A percentile compares a stretch with the other conserved stretches of the same genome.
Evolutionary conservation across 2,797 vertebrate genomes (phyloP).

Genomic region (Sorex maritimensis): DNA sequence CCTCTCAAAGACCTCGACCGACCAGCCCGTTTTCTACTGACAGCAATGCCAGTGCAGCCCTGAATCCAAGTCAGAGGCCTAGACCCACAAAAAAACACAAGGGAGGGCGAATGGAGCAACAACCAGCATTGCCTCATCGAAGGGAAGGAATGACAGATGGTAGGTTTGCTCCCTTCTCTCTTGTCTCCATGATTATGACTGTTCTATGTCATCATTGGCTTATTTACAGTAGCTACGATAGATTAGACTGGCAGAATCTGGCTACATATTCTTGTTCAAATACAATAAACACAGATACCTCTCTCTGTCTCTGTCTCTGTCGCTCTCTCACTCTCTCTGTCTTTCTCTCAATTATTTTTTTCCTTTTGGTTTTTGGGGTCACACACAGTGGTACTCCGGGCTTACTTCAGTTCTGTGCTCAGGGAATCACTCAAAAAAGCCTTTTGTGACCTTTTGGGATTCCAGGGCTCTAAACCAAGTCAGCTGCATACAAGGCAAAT

Average conservation of each 20-base stretch:
- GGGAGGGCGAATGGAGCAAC: conserved; percentile 93
- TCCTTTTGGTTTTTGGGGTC: too few species aligned
- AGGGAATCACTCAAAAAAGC: too few species aligned
- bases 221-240: neutral
- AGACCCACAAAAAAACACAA: conserved; percentile 97
- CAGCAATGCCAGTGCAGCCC: conserved; percentile 95
- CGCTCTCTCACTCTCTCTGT: neutral
- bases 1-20: conserved; percentile 95
- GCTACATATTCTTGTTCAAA: neutral
- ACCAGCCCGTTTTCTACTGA: conserved; percentile 98
- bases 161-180: conserved; percentile 88
- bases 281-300: neutral
- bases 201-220: neutral
- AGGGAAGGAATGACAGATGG: conserved; percentile 97
- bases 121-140: conserved; percentile 93
- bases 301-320: neutral
- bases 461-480: too few species aligned
- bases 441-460: too few species aligned
- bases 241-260: neutral
- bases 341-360: too few species aligned
- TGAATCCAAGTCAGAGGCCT: conserved; percentile 96
- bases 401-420: too few species aligned
- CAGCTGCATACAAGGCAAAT: too few species aligned
- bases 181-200: neutral
- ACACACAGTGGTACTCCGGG: too few species aligned